phyloP scores from a whole-genome alignment of 2,113 vertebrate genomes.

The Dasyprocta punctata region DNA sequence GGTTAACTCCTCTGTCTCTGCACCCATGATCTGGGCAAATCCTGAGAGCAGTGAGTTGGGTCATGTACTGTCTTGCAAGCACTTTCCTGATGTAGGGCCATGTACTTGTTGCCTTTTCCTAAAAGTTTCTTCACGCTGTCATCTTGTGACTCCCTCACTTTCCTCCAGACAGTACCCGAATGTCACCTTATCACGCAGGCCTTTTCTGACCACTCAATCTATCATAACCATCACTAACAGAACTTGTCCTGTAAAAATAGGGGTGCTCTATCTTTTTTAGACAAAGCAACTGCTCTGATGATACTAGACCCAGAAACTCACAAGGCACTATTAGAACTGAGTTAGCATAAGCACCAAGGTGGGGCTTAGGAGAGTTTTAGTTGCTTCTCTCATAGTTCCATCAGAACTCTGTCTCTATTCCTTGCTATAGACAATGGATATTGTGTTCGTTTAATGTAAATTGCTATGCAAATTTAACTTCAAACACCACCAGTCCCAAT shows the following conservation, averaged over 20 bases:
- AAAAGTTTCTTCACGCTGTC: not conserved
- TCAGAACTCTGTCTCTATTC: not conserved
- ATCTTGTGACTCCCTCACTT: not conserved
- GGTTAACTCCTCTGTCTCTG: not conserved
- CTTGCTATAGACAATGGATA: not conserved
- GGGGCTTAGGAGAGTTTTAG: not conserved
- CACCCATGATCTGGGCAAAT: not conserved
- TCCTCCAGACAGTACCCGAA: not conserved
- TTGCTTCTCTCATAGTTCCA: not conserved
- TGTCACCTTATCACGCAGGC: not conserved
- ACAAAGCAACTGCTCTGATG: not conserved
- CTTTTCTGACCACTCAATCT: not conserved
- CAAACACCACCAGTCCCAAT: not conserved
- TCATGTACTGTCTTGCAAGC: rapidly evolving
- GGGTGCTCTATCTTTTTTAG: not conserved
- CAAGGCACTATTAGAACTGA: not conserved
- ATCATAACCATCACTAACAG: not conserved
- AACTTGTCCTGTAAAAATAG: not conserved
- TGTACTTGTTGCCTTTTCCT: not conserved
- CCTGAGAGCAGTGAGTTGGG: not conserved
- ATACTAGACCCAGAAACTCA: not conserved
- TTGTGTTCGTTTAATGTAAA: not conserved
- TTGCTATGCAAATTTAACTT: not conserved
- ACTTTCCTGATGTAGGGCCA: no score
- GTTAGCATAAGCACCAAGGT: not conserved